phyloP scores from a whole-genome alignment of 2,888 invertebrate species.

The Athalia cordata region DNA sequence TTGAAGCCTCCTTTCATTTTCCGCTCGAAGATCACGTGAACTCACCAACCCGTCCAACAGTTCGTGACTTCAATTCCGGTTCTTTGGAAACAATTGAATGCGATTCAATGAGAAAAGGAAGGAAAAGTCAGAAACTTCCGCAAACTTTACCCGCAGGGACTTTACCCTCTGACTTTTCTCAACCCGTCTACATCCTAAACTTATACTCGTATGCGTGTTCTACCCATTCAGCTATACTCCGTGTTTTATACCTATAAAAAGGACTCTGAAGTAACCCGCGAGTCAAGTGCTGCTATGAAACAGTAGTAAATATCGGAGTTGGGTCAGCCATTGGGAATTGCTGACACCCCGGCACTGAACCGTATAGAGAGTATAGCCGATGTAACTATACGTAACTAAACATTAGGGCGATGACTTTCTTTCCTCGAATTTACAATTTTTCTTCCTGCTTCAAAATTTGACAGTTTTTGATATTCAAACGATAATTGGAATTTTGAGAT shows the following conservation, averaged over 20 bases:
- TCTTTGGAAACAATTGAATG: slow-evolving; percentile 10
- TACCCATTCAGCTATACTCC: no score
- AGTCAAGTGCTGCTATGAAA: no score
- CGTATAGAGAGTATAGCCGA: neutral
- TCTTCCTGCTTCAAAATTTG: no score
- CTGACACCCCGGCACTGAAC: neutral
- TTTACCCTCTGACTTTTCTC: neutral
- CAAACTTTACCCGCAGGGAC: slow-evolving; percentile 19
- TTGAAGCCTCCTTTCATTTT: slow-evolving; percentile 19
- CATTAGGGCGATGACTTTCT: no score
- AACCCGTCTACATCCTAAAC: neutral
- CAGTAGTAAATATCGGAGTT: slow-evolving; percentile 15
- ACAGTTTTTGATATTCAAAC: no score
- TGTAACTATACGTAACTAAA: no score
- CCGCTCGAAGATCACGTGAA: slow-evolving; percentile 13
- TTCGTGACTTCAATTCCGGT: slow-evolving; percentile 30
- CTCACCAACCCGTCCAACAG: neutral
- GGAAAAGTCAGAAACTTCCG: slow-evolving; percentile 1
- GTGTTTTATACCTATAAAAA: no score
- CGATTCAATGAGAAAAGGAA: neutral
- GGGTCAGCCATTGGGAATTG: slow-evolving; percentile 12
- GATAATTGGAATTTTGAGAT: no score
- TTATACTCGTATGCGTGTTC: no score
- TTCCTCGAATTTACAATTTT: no score
- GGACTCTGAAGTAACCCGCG: no score